Evolutionary conservation across 2,888 invertebrate genomes (phyloP), one percentile per base, ranked within the genome.

Genomic region (Spilosoma lubricipeda): DNA sequence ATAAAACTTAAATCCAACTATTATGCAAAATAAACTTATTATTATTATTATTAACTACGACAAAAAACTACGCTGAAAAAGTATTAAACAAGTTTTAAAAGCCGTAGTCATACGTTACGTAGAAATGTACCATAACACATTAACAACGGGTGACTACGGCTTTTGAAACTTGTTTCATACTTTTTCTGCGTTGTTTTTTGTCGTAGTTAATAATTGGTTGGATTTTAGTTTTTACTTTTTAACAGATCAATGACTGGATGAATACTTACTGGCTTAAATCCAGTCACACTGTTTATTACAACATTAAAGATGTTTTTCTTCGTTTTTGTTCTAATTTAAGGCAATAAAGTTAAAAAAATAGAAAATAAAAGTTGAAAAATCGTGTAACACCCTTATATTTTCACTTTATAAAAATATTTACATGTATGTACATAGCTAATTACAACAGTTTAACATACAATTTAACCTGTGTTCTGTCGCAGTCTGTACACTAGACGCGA

Each of bases 391-490:
- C 82, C 82, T 88, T 88, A 86, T 81, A 87, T 83, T 85, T 85
- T 80, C 83, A 85, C 83, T 81, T 87, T 88, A 88, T 81, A 89
- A 89, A 90, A 89, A 77, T 85, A 89, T 87, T 83, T 88, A 90
- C 89, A 89, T 65, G 33, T 84, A 82, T 86, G 67, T 86, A 85
- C 83, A 84, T 30, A 48, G 48, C 69, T 56, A 72, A 45, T 56
- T 56, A 74, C 56, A 72, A 72, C 39, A 71, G 70, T 69, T 39
- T 65, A 48, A 70, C 73, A 66, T 68, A 70, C 67, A 52, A 33
- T n/a, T 56, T 59, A 45, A 5, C 20, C 15, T 23, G 11, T 3
- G 56, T 59, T 20, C 30, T 68, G 64, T 48, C 73, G 30, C 48
- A 9, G 33, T 27, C 63, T 30, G 18, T n/a, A 0, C 5, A 13